Conservation (phyloP, 1,140 invertebrate species). For the Drosophila pruinosa region DNA sequence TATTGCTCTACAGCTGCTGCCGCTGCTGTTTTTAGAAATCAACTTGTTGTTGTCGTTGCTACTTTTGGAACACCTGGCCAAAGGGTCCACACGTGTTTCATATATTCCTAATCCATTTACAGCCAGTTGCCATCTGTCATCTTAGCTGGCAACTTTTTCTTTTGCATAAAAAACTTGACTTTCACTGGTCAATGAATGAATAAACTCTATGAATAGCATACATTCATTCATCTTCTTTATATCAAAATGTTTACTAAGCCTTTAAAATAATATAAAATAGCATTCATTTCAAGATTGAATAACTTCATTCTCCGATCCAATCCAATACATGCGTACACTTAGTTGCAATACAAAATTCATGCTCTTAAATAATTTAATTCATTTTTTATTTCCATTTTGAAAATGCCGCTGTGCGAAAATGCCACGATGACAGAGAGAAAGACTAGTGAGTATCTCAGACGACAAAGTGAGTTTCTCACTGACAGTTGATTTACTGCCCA, state of each 20-base stretch:
- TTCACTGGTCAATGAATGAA: not conserved
- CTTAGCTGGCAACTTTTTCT: not conserved
- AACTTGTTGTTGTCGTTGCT: slow-evolving; percentile 4
- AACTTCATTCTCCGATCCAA: not conserved
- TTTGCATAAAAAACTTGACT: not conserved
- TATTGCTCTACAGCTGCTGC: slow-evolving; percentile 13
- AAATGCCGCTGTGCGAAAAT: slow-evolving; percentile 28
- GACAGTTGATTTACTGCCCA: slow-evolving; percentile 56
- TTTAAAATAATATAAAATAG: not conserved
- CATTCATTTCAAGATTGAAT: not conserved
- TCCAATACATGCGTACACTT: no score
- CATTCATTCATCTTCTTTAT: no score
- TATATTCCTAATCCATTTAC: slow-evolving; percentile 57
- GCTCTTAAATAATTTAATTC: not conserved
- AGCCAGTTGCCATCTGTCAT: slow-evolving; percentile 39
- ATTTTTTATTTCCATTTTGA: slow-evolving; percentile 40
- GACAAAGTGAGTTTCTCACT: slow-evolving; percentile 29
- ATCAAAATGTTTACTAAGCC: no score
- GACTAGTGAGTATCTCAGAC: slow-evolving; percentile 19
- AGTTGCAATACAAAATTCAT: not conserved
- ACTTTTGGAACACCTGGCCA: slow-evolving; percentile 11
- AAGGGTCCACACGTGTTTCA: slow-evolving; percentile 51
- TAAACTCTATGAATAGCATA: not conserved
- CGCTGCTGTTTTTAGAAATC: not conserved
- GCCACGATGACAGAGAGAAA: slow-evolving; percentile 28